phyloP scores from a whole-genome alignment of 1,140 invertebrate genomes.

The Drosophila auraria region DNA sequence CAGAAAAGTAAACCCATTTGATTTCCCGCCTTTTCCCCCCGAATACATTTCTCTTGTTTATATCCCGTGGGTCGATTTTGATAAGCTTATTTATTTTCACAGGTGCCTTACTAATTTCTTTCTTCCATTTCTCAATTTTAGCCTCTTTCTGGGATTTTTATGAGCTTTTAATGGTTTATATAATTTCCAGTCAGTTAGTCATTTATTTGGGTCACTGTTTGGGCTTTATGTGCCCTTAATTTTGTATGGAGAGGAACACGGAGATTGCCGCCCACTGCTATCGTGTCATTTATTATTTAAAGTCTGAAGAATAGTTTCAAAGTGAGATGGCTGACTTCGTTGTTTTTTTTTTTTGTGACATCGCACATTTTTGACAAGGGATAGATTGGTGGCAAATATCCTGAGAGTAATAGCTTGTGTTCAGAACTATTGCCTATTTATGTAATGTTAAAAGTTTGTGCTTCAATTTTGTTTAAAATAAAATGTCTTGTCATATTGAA shows the following conservation, averaged over 20 bases:
- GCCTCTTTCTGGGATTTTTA: constrained; percentile 21
- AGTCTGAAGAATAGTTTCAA: not conserved
- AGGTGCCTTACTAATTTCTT: constrained; percentile 66
- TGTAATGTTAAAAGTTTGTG: not conserved
- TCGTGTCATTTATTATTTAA: constrained; percentile 12
- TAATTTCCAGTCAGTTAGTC: constrained; percentile 41
- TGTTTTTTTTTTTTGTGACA: not conserved
- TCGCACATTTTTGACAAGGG: constrained; percentile 9
- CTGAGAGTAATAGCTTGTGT: no score
- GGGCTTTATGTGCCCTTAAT: constrained; percentile 52
- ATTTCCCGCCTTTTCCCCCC: constrained; percentile 35
- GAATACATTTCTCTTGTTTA: constrained; percentile 31
- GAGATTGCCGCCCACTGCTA: constrained; percentile 25
- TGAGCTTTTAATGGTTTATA: constrained; percentile 47
- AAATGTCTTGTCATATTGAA: not conserved
- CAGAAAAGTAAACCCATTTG: constrained; percentile 54
- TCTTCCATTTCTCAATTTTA: constrained; percentile 23
- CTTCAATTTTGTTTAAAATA: not conserved
- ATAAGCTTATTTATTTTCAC: constrained; percentile 74
- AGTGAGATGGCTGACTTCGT: not conserved
- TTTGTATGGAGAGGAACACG: constrained; percentile 25
- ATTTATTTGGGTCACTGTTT: constrained; percentile 60
- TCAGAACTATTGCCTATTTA: not conserved
- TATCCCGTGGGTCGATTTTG: constrained; percentile 53
- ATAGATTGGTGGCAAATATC: not conserved